Base-by-base conservation (phyloP, 2,797 vertebrate species). In the Acanthopagrus latus region DNA sequence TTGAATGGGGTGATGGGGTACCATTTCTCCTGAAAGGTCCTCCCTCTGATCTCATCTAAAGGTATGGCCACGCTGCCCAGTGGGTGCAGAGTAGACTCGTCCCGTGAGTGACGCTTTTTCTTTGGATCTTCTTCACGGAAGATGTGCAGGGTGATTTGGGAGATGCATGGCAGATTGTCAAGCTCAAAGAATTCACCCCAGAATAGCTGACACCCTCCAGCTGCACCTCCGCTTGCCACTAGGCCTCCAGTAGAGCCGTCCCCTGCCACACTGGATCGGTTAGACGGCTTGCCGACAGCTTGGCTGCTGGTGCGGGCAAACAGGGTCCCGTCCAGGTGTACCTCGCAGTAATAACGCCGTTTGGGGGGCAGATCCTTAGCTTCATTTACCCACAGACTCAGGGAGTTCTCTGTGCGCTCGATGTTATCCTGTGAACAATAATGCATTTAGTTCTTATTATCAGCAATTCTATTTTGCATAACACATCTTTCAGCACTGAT, bases 111-210 rank as follows among this genome's bases (percentile, higher is more conserved):
- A 0, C 94, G 93, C 64, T 95, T 96, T 20, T 96, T 96, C 73
- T 96, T 96, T 71, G 95, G 70, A 41, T 96, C 96, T 4, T 96
- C 96, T 0, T 96, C 96, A 0, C 93, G 94, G 83, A 97, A 96
- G 12, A 97, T 90, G 72, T 96, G 84, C 18, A 98, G 80, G 3
- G 95, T 96, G 86, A 98, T 94, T 84, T 97, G 95, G 1, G 88
- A 94, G 23, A 95, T 83, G 0, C 92, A 94, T 0, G 97, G 97
- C 9, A 99, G 93, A 23, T 97, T 96, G 51, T 96, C 94, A 13
- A 99, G 91, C 86, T 97, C 96, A 66, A 99, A 98, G 82, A 97
- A 96, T 85, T 99, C 97, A 0, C 97, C 97, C 98, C 98, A 99
- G 88, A 99, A 99, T 25, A 97, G 88, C 69, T 94, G 95, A 75